Conservation (phyloP, 2,888 invertebrate genomes). For the Eilema griseolum region DNA sequence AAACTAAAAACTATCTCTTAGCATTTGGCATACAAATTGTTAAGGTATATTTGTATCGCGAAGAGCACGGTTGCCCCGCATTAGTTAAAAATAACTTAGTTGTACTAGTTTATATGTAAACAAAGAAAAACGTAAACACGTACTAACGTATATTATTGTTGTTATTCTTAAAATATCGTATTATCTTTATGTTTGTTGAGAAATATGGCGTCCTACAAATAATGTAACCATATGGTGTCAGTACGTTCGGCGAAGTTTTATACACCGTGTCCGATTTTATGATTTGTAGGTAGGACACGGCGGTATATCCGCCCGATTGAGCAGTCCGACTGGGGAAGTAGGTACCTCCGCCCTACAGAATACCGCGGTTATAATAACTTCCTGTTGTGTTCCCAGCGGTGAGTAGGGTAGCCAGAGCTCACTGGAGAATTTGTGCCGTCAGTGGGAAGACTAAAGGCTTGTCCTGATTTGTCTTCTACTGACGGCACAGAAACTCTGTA, state of each 20-base stretch:
- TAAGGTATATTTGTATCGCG: background rate
- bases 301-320: too few species aligned
- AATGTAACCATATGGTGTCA: background rate
- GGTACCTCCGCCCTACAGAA: too few species aligned
- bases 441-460: too few species aligned
- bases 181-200: background rate
- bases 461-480: too few species aligned
- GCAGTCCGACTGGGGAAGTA: too few species aligned
- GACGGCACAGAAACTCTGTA: too few species aligned
- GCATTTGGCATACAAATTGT: background rate
- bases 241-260: background rate
- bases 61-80: conserved; percentile 21
- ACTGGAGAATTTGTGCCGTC: too few species aligned
- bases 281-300: too few species aligned
- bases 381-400: too few species aligned
- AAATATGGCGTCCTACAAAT: background rate
- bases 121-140: conserved; percentile 33
- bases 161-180: conserved; percentile 7
- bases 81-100: conserved; percentile 38
- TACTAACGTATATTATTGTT: conserved; percentile 8
- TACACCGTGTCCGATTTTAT: background rate
- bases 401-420: too few species aligned
- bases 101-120: conserved; percentile 33
- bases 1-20: background rate
- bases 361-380: too few species aligned